phyloP scores from a whole-genome alignment of 2,797 vertebrate species.

The Lycodopsis pacificus region DNA sequence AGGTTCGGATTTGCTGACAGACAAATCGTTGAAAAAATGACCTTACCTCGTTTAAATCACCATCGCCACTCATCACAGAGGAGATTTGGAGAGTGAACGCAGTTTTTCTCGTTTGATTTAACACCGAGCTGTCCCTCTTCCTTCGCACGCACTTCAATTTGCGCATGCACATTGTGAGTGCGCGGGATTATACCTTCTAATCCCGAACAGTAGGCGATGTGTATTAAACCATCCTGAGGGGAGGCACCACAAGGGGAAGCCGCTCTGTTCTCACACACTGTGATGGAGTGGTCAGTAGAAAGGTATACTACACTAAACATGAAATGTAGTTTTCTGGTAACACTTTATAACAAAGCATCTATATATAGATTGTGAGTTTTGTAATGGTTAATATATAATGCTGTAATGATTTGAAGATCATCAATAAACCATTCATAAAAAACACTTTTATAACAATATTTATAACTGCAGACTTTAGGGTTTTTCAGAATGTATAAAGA shows the following conservation, averaged over 20 bases:
- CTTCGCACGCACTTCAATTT: conserved; percentile 45
- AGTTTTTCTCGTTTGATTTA: conserved; percentile 22
- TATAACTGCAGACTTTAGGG: background rate
- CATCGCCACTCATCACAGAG: background rate
- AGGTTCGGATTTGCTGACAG: background rate
- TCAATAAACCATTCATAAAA: background rate
- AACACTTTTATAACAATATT: background rate
- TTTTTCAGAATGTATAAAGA: background rate
- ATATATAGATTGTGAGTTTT: background rate
- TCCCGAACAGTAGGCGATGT: conserved; percentile 49
- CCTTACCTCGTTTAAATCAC: conserved; percentile 60
- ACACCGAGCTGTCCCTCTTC: conserved; percentile 13
- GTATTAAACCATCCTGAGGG: conserved; percentile 22
- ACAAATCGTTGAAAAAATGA: background rate
- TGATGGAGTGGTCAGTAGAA: background rate
- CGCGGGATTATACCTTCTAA: conserved; percentile 83
- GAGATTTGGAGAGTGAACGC: background rate
- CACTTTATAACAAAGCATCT: background rate
- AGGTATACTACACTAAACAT: background rate
- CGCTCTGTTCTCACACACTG: conserved; percentile 12
- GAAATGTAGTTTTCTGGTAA: background rate
- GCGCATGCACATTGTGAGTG: conserved; percentile 77
- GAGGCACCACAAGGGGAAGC: conserved; percentile 32
- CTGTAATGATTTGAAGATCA: background rate
- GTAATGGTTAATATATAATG: background rate